Evolutionary conservation across 2,797 vertebrate species (phyloP), one percentile per base, ranked within the genome.

Genomic region (Rachycentron canadum): DNA sequence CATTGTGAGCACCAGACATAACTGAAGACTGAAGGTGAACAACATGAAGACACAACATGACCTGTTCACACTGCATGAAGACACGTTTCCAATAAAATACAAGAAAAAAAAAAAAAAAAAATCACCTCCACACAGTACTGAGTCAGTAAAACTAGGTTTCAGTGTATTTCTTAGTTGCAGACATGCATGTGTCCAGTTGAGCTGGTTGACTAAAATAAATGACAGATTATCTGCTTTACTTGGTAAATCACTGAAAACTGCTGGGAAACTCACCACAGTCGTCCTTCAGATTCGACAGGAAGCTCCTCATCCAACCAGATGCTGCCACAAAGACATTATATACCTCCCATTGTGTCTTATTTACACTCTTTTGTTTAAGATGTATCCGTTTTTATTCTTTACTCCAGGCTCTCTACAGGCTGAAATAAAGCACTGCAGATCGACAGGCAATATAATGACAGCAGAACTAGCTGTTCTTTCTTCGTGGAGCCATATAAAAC

Each of bases 21-120:
- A n/a, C n/a, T n/a, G 38, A 2, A 9, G 16, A 47, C 43, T 61
- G n/a, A 65, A 32, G 3, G 1, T 62, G 50, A 23, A 13, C 36
- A 32, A 38, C 7, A 55, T 17, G 28, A 57, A 23, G 12, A 56
- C 2, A 19, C 8, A 16, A 32, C n/a, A 49, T 26, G 50, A 57
- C 64, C 59, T 53, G 75, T 58, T 78, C 40, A 53, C 38, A 58
- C 43, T 81, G 85, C 87, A 87, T 90, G 84, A 86, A 41, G 57
- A 68, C 6, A 17, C 30, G 59, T 82, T 73, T 66, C 13, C 16
- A 69, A 66, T 55, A 49, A 62, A 80, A 17, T 2, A 8, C 3
- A 19, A 41, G 19, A 28, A 7, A 32, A 45, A 41, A 12, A 30
- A 56, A n/a, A n/a, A n/a, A n/a, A n/a, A n/a, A n/a, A n/a, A n/a